Base-by-base conservation (phyloP, 1,140 invertebrate species). In the Nephila pilipes region DNA sequence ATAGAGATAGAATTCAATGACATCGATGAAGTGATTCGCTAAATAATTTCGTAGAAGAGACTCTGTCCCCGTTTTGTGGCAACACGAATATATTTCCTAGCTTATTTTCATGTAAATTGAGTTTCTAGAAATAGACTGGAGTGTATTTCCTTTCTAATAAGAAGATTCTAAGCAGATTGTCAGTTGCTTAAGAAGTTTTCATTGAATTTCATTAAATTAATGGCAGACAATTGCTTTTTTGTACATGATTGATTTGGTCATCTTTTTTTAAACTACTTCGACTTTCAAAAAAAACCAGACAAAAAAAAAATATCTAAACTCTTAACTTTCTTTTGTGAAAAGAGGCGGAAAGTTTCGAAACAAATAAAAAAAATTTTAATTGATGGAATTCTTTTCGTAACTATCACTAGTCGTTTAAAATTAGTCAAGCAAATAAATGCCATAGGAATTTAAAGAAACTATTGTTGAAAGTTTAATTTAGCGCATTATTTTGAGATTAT, bases 41-140 rank as follows among this genome's bases (percentile, higher is more conserved):
- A 75, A 75, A 75, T 75, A 75, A 75, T 36, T n/a, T 75, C 25
- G 29, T 16, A 22, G 29, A 75, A 16, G 36, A 32, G 36, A 4
- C 29, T 18, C 69, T 32, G 69, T 16, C 29, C 69, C 18, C 6
- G 29, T 32, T 36, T 18, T 25, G 32, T 32, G 0, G 14, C 29
- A 25, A n/a, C 29, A 75, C 29, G 69, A 36, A 75, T 32, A 46
- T 2, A 32, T 32, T 36, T 75, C 69, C 25, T 36, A 36, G 69
- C 36, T 75, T 75, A 75, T 18, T 75, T 18, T 75, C 69, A 75
- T 75, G 69, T 36, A 75, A 75, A 75, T 75, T 75, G 32, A 32
- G 32, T 75, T 75, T 75, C 69, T 12, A 16, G 16, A 75, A 75
- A 32, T 75, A 18, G 69, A 75, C 69, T 5, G 14, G 69, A 75